phyloP scores from a whole-genome alignment of 2,888 invertebrate species.

The Patella ulyssiponensis region DNA sequence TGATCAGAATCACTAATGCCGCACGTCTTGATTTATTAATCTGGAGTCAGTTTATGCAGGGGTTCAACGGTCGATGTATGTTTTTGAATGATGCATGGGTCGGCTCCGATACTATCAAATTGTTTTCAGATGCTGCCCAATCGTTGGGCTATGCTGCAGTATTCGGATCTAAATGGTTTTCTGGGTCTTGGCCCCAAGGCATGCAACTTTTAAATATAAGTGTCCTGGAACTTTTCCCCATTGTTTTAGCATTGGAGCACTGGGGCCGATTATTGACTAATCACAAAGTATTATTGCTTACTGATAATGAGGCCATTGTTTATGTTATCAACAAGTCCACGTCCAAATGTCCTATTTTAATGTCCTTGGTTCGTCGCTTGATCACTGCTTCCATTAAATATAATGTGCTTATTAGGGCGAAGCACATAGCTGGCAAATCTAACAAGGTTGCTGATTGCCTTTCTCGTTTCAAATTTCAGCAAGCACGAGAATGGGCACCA shows the following conservation, averaged over 20 bases:
- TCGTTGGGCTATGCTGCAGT: slow-evolving; percentile 17
- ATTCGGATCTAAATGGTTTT: slow-evolving; percentile 14
- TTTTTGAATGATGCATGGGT: background rate
- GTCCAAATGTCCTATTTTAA: too few species aligned
- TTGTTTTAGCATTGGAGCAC: background rate
- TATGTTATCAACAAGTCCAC: too few species aligned
- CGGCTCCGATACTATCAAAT: background rate
- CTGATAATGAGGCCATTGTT: too few species aligned
- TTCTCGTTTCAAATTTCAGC: too few species aligned
- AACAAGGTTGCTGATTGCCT: too few species aligned
- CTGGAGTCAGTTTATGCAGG: background rate
- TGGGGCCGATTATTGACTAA: too few species aligned
- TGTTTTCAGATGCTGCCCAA: slow-evolving; percentile 13
- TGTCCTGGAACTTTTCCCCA: slow-evolving; percentile 11
- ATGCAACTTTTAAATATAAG: slow-evolving; percentile 4
- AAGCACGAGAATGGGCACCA: too few species aligned
- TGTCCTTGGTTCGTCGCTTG: too few species aligned
- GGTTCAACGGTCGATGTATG: background rate
- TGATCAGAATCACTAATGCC: background rate
- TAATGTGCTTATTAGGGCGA: too few species aligned
- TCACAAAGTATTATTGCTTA: too few species aligned
- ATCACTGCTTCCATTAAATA: too few species aligned
- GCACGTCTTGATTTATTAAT: background rate
- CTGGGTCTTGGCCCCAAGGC: slow-evolving; percentile 1
- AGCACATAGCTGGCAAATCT: too few species aligned